Percentiles rank a stretch among this genome's conserved stretches.
These are phyloP conservation scores for Macrophya alboannulata DNA, from an alignment of 2,888 invertebrate genomes.

Conservation along the genomic window DNA sequence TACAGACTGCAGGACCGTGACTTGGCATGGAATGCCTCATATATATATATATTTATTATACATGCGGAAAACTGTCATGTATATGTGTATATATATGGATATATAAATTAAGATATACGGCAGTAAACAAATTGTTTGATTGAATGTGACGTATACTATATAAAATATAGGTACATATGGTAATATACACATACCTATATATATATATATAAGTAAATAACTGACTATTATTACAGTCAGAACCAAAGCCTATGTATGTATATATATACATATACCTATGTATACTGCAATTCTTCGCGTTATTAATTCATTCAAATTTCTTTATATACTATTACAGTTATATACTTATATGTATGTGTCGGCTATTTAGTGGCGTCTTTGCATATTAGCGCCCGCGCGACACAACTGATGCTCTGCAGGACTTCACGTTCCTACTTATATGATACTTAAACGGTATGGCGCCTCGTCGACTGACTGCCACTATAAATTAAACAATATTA, in stretches of 20 bases:
- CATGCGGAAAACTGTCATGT: no score
- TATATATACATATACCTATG: background rate
- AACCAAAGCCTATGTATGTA: no score
- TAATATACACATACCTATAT: no score
- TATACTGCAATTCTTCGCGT: background rate
- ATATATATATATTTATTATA: no score
- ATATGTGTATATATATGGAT: background rate
- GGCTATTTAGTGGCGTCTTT: constrained; percentile 23
- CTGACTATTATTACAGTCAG: no score
- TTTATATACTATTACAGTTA: no score
- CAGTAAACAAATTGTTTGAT: constrained; percentile 22
- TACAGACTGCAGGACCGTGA: no score
- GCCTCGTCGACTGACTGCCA: constrained; percentile 75
- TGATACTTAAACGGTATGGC: constrained; percentile 76
- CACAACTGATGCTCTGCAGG: background rate
- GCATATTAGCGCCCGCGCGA: constrained; percentile 2
- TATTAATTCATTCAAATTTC: constrained; percentile 23
- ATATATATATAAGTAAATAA: no score
- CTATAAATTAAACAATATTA: constrained; percentile 76
- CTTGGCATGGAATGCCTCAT: no score
- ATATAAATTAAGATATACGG: no score
- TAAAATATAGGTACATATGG: background rate
- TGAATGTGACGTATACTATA: background rate
- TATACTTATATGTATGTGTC: no score
- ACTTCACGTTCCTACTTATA: constrained; percentile 51